phyloP scores from a whole-genome alignment of 2,113 vertebrate species.

The Sakesphorus luctuosus region DNA sequence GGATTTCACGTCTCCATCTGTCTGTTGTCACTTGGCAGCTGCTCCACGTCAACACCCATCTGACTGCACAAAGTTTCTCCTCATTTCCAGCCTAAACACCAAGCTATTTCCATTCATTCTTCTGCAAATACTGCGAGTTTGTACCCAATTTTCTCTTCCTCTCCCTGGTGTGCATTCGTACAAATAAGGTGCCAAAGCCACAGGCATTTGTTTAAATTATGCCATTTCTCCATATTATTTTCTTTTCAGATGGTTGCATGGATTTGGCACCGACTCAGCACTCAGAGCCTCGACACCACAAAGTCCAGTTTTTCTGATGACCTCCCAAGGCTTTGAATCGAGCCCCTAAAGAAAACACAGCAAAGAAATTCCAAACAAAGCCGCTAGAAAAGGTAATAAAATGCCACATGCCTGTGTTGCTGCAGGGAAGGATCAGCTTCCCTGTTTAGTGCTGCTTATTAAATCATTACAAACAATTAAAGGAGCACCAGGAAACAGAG shows the following conservation, averaged over 20 bases:
- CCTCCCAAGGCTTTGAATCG: not conserved
- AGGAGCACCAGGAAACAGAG: not conserved
- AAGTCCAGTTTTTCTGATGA: not conserved
- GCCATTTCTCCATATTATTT: not conserved
- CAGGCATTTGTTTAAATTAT: not conserved
- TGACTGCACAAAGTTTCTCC: not conserved
- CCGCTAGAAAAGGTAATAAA: not conserved
- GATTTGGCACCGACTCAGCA: not conserved
- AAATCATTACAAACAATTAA: conserved; percentile 62
- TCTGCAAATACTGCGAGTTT: not conserved
- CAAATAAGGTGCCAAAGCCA: not conserved
- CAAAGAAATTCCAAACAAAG: not conserved
- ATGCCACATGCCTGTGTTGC: not conserved
- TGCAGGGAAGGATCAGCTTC: conserved; percentile 26
- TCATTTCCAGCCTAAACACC: not conserved
- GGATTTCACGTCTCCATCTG: not conserved
- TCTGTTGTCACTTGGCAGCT: not conserved
- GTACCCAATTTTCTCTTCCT: not conserved
- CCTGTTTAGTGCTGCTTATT: conserved; percentile 4
- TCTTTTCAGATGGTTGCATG: accelerated
- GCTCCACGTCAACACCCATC: not conserved
- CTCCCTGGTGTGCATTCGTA: not conserved
- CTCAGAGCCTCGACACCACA: not conserved
- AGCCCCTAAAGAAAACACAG: not conserved
- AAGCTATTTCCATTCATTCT: not conserved